These are phyloP conservation scores for Rhyacophila brunnea DNA, from an alignment of 1,140 invertebrate species.

Conservation along the genomic window DNA sequence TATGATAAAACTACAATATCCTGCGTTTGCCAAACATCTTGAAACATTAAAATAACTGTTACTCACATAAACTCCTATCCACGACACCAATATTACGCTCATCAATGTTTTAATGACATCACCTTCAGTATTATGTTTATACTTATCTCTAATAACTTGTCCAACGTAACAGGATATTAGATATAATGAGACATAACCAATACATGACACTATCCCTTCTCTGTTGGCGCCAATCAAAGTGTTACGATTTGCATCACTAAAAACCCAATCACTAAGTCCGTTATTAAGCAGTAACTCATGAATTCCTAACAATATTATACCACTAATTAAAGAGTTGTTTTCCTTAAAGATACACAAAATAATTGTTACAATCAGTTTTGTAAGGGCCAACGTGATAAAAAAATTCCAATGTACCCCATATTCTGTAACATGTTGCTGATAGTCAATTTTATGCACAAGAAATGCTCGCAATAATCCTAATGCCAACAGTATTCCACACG, in stretches of 20 bases:
- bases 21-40: slow-evolving; percentile 72
- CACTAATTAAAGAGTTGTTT: slow-evolving; percentile 48
- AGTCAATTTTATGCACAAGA: slow-evolving; percentile 66
- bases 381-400: slow-evolving; percentile 85
- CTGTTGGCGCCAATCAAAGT: slow-evolving; percentile 80
- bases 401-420: slow-evolving; percentile 98
- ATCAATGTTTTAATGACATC: slow-evolving; percentile 43
- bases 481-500: slow-evolving; percentile 58
- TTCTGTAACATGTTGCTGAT: slow-evolving; percentile 85
- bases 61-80: slow-evolving; percentile 49
- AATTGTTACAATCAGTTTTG: slow-evolving; percentile 71
- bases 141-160: slow-evolving; percentile 53
- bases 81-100: slow-evolving; percentile 46
- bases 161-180: slow-evolving; percentile 71
- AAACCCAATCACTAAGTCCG: slow-evolving; percentile 71
- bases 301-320: slow-evolving; percentile 57
- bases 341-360: slow-evolving; percentile 54
- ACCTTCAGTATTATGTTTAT: slow-evolving; percentile 38
- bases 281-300: slow-evolving; percentile 70
- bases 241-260: slow-evolving; percentile 57
- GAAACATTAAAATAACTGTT: slow-evolving; percentile 57
- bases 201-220: slow-evolving; percentile 82
- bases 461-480: slow-evolving; percentile 72
- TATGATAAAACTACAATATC: slow-evolving; percentile 75
- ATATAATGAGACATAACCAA: slow-evolving; percentile 84